Conservation (phyloP, 2,113 vertebrate species). For the Galbula dea region DNA sequence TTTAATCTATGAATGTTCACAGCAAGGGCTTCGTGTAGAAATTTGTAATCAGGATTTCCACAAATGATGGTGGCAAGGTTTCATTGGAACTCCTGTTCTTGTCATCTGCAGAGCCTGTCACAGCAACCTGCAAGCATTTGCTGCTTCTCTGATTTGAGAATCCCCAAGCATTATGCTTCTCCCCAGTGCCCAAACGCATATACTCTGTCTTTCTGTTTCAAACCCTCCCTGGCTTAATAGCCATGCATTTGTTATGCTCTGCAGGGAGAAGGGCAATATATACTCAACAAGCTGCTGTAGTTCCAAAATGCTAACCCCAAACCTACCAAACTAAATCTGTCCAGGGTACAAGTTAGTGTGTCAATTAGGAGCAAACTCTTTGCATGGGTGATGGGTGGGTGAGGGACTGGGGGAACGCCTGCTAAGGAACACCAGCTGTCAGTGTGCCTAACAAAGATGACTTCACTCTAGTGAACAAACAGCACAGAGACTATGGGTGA, state of each 20-base stretch:
- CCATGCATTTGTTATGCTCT: slow-evolving; percentile 11
- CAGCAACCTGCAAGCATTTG: neutral
- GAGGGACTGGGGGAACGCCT: neutral
- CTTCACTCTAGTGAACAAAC: neutral
- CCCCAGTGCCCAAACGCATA: neutral
- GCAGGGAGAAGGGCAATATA: neutral
- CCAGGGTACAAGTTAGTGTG: neutral
- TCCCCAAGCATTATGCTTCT: slow-evolving; percentile 6
- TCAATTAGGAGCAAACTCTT: slow-evolving; percentile 1
- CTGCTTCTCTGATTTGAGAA: neutral
- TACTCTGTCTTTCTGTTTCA: neutral
- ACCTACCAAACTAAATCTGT: neutral
- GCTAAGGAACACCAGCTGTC: neutral
- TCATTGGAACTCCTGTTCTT: slow-evolving; percentile 39
- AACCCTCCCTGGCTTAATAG: slow-evolving; percentile 12
- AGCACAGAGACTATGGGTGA: neutral
- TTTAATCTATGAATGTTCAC: slow-evolving; percentile 69
- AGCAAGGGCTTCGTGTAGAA: slow-evolving; percentile 47
- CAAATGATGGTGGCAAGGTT: slow-evolving; percentile 35
- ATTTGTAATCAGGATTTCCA: slow-evolving; percentile 67
- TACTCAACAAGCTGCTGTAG: neutral
- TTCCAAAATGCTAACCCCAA: neutral
- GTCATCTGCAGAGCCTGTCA: slow-evolving; percentile 27
- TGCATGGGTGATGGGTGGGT: neutral
- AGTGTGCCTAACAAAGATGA: neutral